A percentile compares a stretch with the other conserved stretches of the same genome.
phyloP scores from a whole-genome alignment of 1,140 invertebrate genomes.

The Anthonomus grandis region DNA sequence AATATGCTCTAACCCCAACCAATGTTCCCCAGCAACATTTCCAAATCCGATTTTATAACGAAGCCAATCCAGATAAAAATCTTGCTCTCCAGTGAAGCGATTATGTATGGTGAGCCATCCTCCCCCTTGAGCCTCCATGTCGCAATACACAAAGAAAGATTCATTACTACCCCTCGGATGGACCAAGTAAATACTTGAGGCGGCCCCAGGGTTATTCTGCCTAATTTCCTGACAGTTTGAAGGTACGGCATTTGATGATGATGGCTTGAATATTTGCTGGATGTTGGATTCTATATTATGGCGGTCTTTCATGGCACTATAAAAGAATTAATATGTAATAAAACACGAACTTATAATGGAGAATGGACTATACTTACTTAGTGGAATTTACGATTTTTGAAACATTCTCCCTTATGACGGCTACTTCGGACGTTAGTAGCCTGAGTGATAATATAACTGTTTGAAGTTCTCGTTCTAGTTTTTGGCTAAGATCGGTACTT shows the following conservation, averaged over 20 bases:
- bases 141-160: slow-evolving; percentile 62
- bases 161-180: slow-evolving; percentile 29
- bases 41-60: slow-evolving; percentile 60
- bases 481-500: too few species aligned
- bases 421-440: slow-evolving; percentile 1
- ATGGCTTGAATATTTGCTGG: slow-evolving; percentile 4
- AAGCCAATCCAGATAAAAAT: slow-evolving; percentile 61
- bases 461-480: not conserved
- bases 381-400: slow-evolving; percentile 4
- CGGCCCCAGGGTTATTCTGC: not conserved
- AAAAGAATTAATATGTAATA: not conserved
- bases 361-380: slow-evolving; percentile 26
- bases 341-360: too few species aligned
- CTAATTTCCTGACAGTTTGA: slow-evolving; percentile 6
- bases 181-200: slow-evolving; percentile 41
- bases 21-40: slow-evolving; percentile 52
- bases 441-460: not conserved
- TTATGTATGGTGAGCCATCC: slow-evolving; percentile 65
- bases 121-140: slow-evolving; percentile 54
- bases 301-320: not conserved
- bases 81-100: slow-evolving; percentile 59
- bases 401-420: not conserved
- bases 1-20: slow-evolving; percentile 52
- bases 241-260: not conserved
- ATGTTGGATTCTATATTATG: not conserved